Evolutionary conservation across 2,797 vertebrate species (phyloP), one percentile per base, ranked within the genome.

Genomic region (Meriones psammophilus): DNA sequence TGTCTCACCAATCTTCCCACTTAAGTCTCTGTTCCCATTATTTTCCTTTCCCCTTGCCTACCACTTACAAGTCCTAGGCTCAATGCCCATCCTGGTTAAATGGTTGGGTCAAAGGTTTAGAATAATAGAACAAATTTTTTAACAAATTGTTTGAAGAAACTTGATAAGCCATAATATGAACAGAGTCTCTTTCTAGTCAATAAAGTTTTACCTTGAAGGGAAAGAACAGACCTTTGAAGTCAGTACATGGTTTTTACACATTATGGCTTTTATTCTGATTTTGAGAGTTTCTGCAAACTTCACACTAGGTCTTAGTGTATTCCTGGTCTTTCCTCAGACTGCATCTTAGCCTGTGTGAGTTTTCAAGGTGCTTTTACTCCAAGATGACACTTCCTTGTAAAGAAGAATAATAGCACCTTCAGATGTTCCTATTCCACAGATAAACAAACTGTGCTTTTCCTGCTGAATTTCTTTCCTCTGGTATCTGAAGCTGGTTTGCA

Each of bases 381-480:
- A 91, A 91, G 87, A 89, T 94, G 91, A 95, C 97, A 88, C 39
- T 4, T 42, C 39, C 39, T 42, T 42, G 4, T 42, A 92, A 97
- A 95, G 91, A 97, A 97, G 97, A 39, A 39, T 97, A 81, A 97
- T 96, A 97, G 92, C 88, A 80, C 12, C 64, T 81, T 91, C 92
- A 97, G 96, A 97, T 79, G 14, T 91, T 88, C 96, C 79, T 80
- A 39, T 95, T 74, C 95, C 9, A 28, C 33, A 88, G 87, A 96
- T 87, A 92, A 81, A 86, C 97, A 98, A 97, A 92, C 87, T 98
- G 56, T 98, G 92, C 97, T 98, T 97, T 98, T 97, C 91, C 96
- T 92, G 96, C 91, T 95, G 89, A 94, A 93, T 97, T 96, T 96
- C 92, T 97, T 94, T 97, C 89, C 62, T 97, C 73, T 87, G 1